Evolutionary conservation across 2,888 invertebrate species (phyloP).

Genomic region (Oscheius sp.): DNA sequence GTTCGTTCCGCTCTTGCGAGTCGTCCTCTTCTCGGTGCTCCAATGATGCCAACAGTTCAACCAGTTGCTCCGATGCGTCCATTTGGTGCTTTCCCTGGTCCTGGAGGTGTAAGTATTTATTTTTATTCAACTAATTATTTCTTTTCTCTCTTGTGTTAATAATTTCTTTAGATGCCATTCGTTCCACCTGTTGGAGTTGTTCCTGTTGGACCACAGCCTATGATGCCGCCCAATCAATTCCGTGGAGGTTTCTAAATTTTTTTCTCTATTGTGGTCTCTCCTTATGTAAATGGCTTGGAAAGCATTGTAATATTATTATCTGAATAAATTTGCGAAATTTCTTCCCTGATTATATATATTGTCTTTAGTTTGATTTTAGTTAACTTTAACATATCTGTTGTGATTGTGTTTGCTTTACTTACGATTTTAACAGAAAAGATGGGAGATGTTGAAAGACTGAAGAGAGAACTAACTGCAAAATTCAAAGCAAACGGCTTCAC

Average conservation of each 20-base stretch:
- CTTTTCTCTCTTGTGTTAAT: neutral
- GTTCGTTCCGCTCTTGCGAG: slow-evolving; percentile 26
- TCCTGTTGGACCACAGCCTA: slow-evolving; percentile 32
- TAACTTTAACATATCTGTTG: neutral
- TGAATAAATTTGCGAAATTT: neutral
- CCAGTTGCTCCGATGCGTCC: neutral
- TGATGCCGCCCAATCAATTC: slow-evolving; percentile 36
- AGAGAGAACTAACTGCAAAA: neutral
- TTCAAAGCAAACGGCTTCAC: slow-evolving; percentile 24
- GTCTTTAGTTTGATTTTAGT: neutral
- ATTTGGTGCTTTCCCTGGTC: slow-evolving; percentile 43
- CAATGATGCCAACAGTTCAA: slow-evolving; percentile 39
- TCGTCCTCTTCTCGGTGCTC: slow-evolving; percentile 44
- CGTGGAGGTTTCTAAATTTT: slow-evolving; percentile 31
- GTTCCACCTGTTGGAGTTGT: slow-evolving; percentile 22
- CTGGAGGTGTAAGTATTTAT: slow-evolving; percentile 41
- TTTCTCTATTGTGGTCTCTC: neutral
- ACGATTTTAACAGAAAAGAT: neutral
- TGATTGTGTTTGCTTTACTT: neutral
- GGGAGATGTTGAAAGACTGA: slow-evolving; percentile 1
- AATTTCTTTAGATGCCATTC: slow-evolving; percentile 22
- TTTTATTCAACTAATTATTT: neutral
- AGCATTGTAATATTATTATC: neutral
- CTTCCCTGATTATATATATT: neutral
- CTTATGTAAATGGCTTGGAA: neutral